Conservation (phyloP, 2,888 invertebrate species). For the Mellilla xanthometata region DNA sequence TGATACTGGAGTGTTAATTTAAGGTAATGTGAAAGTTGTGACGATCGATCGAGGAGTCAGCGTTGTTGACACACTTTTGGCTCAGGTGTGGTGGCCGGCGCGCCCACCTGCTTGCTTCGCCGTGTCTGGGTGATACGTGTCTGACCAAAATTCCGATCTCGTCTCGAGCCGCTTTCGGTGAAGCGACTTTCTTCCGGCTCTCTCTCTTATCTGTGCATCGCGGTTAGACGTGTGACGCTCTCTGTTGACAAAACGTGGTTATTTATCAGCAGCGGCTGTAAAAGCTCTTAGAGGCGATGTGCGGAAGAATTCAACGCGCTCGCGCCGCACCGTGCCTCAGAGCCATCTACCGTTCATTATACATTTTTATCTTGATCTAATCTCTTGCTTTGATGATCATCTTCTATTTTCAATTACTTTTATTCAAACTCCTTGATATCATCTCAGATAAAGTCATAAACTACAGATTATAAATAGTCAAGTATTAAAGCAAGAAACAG, state of each 20-base stretch:
- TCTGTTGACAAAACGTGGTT: conserved; percentile 15
- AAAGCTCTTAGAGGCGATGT: conserved; percentile 48
- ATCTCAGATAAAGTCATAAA: no score
- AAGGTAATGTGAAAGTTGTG: conserved; percentile 81
- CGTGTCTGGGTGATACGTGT: conserved; percentile 64
- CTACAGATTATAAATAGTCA: no score
- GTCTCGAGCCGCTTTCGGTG: conserved; percentile 64
- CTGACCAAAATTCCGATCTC: conserved; percentile 76
- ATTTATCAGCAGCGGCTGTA: conserved; percentile 20
- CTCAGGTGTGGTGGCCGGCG: conserved; percentile 73
- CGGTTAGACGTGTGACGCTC: conserved; percentile 3
- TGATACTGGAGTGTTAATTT: conserved; percentile 63
- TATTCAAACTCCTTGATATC: no score
- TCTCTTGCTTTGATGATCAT: conserved; percentile 21
- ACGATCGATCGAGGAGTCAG: conserved; percentile 73
- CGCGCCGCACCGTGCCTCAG: conserved; percentile 30
- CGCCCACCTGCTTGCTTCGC: conserved; percentile 77
- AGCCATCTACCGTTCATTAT: conserved; percentile 26
- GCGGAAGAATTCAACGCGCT: conserved; percentile 78
- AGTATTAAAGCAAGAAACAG: no score
- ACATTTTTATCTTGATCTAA: conserved; percentile 30
- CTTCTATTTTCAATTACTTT: no score
- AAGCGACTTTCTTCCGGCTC: conserved; percentile 69
- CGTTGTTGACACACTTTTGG: conserved; percentile 77
- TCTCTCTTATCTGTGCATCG: conserved; percentile 21